Conservation (phyloP, 2,797 vertebrate genomes). For the Merluccius polli region DNA sequence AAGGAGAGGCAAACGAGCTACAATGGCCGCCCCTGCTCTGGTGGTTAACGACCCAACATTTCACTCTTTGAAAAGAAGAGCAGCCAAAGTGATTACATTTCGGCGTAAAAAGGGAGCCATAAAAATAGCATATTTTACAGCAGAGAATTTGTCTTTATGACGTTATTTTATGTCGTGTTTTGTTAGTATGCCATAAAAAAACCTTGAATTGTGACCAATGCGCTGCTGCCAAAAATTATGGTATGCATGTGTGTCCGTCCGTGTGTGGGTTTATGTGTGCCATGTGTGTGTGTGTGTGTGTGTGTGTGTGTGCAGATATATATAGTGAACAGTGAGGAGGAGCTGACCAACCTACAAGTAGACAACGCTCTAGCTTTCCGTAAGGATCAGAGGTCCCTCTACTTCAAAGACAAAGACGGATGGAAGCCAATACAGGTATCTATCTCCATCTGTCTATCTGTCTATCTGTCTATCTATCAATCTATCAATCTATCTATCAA, state of each 20-base stretch:
- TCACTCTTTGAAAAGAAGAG: not conserved
- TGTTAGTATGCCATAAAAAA: not conserved
- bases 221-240: too few species aligned
- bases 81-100: constrained; percentile 4
- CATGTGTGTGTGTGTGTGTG: not conserved
- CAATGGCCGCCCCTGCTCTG: not conserved
- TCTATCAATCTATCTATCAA: not conserved
- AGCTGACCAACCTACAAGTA: constrained; percentile 78
- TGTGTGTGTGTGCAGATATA: constrained; percentile 79
- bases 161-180: not conserved
- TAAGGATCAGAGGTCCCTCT: constrained; percentile 91
- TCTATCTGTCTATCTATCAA: too few species aligned
- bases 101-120: not conserved
- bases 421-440: constrained; percentile 94
- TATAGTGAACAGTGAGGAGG: constrained; percentile 89
- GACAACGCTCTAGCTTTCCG: constrained; percentile 89
- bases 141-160: not conserved
- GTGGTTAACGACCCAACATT: not conserved
- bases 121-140: constrained; percentile 2
- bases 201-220: not conserved
- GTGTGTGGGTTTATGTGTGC: not conserved
- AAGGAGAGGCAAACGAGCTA: not conserved
- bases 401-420: constrained; percentile 89
- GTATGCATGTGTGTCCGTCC: not conserved
- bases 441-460: not conserved